Base-by-base conservation (phyloP, 2,113 vertebrate genomes). In the Trachemys scripta region DNA sequence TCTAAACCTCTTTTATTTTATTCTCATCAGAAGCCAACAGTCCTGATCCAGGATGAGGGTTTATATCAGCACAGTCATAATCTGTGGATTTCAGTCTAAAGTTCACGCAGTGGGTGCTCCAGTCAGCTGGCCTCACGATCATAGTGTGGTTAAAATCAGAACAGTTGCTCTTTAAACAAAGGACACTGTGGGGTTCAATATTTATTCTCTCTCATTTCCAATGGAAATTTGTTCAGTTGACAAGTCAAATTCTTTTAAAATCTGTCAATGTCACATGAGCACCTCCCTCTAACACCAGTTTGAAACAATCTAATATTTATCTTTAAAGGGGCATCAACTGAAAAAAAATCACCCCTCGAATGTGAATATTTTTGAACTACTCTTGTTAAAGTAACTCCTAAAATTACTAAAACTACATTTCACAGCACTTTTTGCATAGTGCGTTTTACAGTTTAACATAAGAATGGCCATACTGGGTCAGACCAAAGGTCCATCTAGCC, bases 171-270 rank as follows among this genome's bases (percentile, higher is more conserved):
- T 72, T 72, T 38, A 38, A 72, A 38, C 65, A n/a, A 4, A 1
- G 4, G 13, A 8, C 0, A 8, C 49, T 0, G 4, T 29, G 50
- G 11, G 49, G 42, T 38, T 82, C 10, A 0, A 6, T 12, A 14
- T 42, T 14, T 22, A 42, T 17, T 31, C 6, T 81, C 31, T 3
- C 19, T 8, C 1, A 19, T 38, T 89, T 1, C 29, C 45, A 8
- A 24, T 75, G n/a, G 8, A 42, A n/a, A 75, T 0, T 8, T 2
- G 38, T 22, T n/a, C 31, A 5, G 47, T 31, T 14, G 53, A 42
- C 4, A 1, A 0, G 19, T 12, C 90, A 31, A 57, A 10, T 0
- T 10, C 56, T 45, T 51, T 51, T 45, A 22, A 80, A 1, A n/a
- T 45, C 4, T 38, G 9, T 29, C 10, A 16, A 10, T 65, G 25